A percentile compares a stretch with the other conserved stretches of the same genome.
These are phyloP conservation scores for Porites australiensis DNA, from an alignment of 64 coral and sea anemone genomes.

Conservation along the genomic window DNA sequence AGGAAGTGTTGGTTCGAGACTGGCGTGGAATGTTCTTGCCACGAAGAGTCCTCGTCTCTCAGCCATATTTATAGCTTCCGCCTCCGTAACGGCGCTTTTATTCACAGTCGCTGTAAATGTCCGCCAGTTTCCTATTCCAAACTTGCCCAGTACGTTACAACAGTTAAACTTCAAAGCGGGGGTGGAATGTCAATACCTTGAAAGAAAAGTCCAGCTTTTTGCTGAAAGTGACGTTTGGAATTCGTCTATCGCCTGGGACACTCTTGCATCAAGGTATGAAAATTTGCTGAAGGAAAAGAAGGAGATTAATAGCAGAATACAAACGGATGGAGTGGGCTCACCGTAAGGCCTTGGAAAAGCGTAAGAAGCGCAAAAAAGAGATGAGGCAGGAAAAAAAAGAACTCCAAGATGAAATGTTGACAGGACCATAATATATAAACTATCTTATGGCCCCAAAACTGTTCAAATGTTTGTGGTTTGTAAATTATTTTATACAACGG, in stretches of 20 bases:
- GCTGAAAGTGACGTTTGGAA: constrained; percentile 18
- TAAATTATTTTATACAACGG: too few relatives aligned
- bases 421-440: background rate
- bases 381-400: background rate
- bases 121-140: background rate
- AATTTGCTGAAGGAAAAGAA: constrained; percentile 27
- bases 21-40: background rate
- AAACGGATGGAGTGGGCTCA: background rate
- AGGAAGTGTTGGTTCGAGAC: background rate
- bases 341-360: background rate
- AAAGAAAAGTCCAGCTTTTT: background rate
- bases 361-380: background rate
- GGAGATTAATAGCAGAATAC: background rate
- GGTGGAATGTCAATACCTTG: constrained; percentile 14
- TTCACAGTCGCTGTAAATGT: background rate
- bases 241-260: background rate
- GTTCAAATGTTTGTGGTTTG: too few relatives aligned
- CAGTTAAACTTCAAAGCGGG: constrained; percentile 1
- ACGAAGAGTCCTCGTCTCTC: background rate
- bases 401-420: background rate
- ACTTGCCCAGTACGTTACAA: background rate
- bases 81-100: background rate
- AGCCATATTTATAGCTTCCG: background rate
- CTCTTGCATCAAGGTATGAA: constrained; percentile 9
- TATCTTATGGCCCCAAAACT: too few relatives aligned